phyloP scores from a whole-genome alignment of 2,797 vertebrate genomes.

The Sus cebifrons region DNA sequence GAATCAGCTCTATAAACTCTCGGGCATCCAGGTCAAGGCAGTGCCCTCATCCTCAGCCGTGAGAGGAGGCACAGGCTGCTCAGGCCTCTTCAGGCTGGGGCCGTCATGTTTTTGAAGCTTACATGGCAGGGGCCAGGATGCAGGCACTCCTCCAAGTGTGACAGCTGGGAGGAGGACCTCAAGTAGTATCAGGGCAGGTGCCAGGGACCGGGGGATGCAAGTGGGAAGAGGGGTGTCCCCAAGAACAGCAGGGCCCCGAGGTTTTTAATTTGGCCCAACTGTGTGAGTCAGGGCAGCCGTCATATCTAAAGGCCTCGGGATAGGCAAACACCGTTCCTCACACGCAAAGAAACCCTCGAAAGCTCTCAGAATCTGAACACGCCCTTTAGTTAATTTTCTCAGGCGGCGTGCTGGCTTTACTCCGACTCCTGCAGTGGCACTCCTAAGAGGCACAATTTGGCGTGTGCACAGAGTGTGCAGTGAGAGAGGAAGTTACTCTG shows the following conservation, averaged over 20 bases:
- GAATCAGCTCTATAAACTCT: fast-evolving
- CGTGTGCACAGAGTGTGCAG: background rate
- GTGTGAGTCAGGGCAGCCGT: fast-evolving
- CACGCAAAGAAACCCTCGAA: too few relatives aligned
- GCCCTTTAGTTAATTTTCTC: background rate
- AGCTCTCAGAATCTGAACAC: background rate
- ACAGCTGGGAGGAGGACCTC: fast-evolving
- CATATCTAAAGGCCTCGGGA: background rate
- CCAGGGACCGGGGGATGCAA: fast-evolving
- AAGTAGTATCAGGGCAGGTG: fast-evolving
- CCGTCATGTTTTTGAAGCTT: too few relatives aligned
- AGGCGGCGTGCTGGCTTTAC: background rate
- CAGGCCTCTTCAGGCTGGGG: fast-evolving
- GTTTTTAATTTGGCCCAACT: background rate
- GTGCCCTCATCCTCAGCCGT: background rate
- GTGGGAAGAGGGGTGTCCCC: background rate
- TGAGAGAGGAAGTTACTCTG: background rate
- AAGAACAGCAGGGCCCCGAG: too few relatives aligned
- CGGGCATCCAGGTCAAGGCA: fast-evolving
- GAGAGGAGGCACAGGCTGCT: fast-evolving
- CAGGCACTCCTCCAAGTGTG: fast-evolving
- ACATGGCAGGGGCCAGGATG: fast-evolving
- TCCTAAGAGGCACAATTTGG: background rate
- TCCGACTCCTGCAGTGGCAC: background rate
- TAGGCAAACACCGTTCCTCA: background rate